Evolutionary conservation across 2,888 invertebrate genomes (phyloP).

Genomic region (Leptothorax acervorum): DNA sequence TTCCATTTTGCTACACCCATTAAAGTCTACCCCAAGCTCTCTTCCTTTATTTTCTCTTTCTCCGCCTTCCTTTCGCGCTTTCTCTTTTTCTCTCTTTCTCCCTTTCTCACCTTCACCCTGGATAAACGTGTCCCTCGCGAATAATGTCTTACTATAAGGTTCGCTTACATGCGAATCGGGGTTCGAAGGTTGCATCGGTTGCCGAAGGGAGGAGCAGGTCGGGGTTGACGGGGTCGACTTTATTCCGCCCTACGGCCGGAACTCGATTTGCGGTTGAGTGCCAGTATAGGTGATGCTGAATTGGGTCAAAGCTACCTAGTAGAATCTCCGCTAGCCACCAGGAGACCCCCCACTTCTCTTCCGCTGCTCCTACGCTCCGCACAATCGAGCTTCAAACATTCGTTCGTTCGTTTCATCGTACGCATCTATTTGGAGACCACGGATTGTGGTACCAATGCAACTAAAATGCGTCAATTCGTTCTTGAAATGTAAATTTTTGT

Average conservation of each 20-base stretch:
- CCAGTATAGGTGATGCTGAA: slow-evolving; percentile 82
- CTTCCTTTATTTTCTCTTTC: slow-evolving; percentile 15
- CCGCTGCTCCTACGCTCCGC: background rate
- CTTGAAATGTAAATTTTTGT: too few relatives aligned
- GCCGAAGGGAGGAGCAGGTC: slow-evolving; percentile 15
- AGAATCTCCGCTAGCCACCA: slow-evolving; percentile 49
- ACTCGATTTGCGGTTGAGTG: slow-evolving; percentile 84
- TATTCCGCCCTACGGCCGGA: slow-evolving; percentile 82
- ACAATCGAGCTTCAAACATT: slow-evolving; percentile 11
- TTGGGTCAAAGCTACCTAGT: slow-evolving; percentile 79
- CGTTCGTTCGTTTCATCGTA: slow-evolving; percentile 33
- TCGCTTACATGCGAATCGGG: slow-evolving; percentile 74
- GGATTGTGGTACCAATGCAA: background rate
- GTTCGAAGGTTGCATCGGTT: slow-evolving; percentile 67
- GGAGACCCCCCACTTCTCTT: slow-evolving; percentile 64
- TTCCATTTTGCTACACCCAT: slow-evolving; percentile 62
- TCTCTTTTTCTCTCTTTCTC: slow-evolving; percentile 32
- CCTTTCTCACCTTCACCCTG: slow-evolving; percentile 35
- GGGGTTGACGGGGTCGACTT: slow-evolving; percentile 76
- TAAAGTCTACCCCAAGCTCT: slow-evolving; percentile 61
- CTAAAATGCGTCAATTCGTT: too few relatives aligned
- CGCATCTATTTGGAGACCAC: slow-evolving; percentile 24
- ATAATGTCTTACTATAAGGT: slow-evolving; percentile 76
- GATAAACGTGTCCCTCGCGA: slow-evolving; percentile 79
- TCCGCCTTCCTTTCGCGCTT: background rate